Evolutionary conservation across 1,140 invertebrate genomes (phyloP).

Genomic region (Zophobas morio): DNA sequence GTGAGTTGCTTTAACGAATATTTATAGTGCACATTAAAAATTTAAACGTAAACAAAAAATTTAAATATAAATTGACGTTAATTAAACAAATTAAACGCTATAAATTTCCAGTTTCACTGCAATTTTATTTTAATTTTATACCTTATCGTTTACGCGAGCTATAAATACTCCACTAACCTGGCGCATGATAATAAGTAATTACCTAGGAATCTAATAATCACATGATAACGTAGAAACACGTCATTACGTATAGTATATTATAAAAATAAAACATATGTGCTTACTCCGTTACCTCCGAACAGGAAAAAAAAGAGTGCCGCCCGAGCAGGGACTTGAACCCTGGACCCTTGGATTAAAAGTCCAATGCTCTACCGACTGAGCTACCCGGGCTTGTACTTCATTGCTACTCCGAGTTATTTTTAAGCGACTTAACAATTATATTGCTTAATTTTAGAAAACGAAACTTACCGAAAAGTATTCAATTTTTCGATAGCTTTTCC

Average conservation of each 20-base stretch:
- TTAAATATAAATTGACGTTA: background rate
- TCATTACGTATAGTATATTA: no score
- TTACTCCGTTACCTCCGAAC: background rate
- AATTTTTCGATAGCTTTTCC: constrained; percentile 70
- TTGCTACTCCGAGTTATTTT: background rate
- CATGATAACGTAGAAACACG: no score
- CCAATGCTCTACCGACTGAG: constrained; percentile 86
- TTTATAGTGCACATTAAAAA: constrained; percentile 1
- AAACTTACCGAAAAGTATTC: constrained; percentile 72
- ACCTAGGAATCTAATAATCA: no score
- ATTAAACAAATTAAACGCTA: no score
- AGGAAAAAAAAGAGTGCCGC: constrained; percentile 66
- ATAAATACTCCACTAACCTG: no score
- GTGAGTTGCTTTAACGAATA: background rate
- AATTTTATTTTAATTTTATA: background rate
- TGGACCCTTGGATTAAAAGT: constrained; percentile 86
- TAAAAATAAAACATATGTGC: no score
- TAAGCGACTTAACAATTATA: no score
- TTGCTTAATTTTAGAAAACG: constrained; percentile 13
- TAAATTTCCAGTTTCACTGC: no score
- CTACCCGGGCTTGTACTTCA: constrained; percentile 74
- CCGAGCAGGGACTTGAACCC: constrained; percentile 86
- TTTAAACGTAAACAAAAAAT: background rate
- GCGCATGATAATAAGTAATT: no score
- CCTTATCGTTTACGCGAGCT: no score